phyloP scores from a whole-genome alignment of 2,797 vertebrate genomes.

The Acanthopagrus latus region DNA sequence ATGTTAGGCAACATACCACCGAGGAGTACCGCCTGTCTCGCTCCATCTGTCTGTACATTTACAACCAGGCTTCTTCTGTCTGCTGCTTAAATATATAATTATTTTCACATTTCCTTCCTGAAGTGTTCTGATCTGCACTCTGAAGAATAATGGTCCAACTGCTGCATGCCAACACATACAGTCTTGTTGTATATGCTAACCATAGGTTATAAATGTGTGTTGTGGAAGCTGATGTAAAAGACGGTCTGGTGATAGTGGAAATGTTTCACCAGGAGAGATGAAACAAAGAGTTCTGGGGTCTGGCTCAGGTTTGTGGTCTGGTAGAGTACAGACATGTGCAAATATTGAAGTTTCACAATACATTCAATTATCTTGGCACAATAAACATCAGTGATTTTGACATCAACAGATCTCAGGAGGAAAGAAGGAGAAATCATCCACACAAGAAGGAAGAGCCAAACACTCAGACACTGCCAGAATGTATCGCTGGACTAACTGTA shows the following conservation, averaged over 20 bases:
- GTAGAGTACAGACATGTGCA: not conserved
- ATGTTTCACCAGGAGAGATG: not conserved
- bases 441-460: too few species aligned
- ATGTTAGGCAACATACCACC: constrained; percentile 55
- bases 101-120: constrained; percentile 68
- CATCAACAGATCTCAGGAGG: not conserved
- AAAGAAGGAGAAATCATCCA: not conserved
- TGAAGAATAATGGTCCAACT: not conserved
- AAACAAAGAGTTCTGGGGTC: not conserved
- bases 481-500: not conserved
- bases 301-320: not conserved
- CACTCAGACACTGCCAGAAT: not conserved
- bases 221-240: too few species aligned
- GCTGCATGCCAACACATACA: not conserved
- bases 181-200: not conserved
- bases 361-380: not conserved
- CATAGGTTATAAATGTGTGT: too few species aligned
- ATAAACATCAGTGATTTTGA: not conserved
- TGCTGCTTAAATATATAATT: constrained; percentile 70
- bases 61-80: constrained; percentile 42
- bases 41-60: constrained; percentile 39
- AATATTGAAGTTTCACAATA: not conserved
- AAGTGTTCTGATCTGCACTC: not conserved
- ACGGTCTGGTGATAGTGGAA: not conserved
- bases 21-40: constrained; percentile 19